Evolutionary conservation across 1,140 invertebrate species (phyloP).

Genomic region (Pissodes strobi): DNA sequence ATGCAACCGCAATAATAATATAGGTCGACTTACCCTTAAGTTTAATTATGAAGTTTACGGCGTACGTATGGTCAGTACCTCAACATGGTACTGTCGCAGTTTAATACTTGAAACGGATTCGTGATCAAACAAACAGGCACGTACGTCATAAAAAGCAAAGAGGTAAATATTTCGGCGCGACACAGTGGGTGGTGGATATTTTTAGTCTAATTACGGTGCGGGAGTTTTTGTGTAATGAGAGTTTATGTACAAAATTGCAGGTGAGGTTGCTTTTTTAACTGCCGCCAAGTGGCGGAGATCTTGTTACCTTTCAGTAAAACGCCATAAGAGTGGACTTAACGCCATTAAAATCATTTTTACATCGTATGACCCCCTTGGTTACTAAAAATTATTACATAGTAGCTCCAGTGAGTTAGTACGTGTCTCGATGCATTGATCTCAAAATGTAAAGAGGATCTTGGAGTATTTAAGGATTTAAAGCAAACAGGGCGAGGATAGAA

Average conservation of each 20-base stretch:
- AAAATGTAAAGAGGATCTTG: no score
- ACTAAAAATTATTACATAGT: no score
- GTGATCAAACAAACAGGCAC: constrained; percentile 13
- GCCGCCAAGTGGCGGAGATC: neutral
- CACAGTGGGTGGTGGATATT: constrained; percentile 17
- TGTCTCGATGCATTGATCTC: no score
- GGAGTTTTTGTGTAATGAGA: constrained; percentile 12
- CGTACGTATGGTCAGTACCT: constrained; percentile 15
- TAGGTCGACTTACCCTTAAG: constrained; percentile 26
- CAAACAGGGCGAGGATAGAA: no score
- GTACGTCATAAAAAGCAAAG: constrained; percentile 11
- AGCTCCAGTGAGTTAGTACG: no score
- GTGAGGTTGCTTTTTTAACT: constrained; percentile 12
- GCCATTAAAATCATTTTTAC: no score
- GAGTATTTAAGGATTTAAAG: no score
- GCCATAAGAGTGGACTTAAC: no score
- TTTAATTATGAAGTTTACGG: constrained; percentile 27
- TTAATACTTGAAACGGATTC: constrained; percentile 26
- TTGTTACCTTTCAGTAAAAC: neutral
- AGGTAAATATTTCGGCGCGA: constrained; percentile 20
- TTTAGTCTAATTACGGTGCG: constrained; percentile 13
- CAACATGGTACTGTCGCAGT: constrained; percentile 17
- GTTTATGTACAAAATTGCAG: constrained; percentile 17
- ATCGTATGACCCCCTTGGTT: no score
- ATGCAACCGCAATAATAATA: constrained; percentile 1